These are phyloP conservation scores for Meloe dianella DNA, from an alignment of 2,888 invertebrate genomes.

Conservation along the genomic window DNA sequence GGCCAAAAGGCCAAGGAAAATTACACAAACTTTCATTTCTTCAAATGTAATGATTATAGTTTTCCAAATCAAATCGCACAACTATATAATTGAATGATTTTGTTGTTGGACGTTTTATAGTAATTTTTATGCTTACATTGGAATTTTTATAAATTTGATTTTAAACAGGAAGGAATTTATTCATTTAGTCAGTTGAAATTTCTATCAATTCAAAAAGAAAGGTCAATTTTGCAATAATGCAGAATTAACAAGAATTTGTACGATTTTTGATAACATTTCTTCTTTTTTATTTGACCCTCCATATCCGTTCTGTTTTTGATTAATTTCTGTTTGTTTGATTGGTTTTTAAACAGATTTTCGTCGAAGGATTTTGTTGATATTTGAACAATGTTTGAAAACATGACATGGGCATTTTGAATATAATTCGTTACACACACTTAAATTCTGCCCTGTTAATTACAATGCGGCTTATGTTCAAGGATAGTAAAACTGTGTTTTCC, in stretches of 20 bases:
- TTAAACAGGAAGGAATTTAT: background rate
- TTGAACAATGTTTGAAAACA: no score
- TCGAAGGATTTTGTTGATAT: no score
- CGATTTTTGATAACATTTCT: background rate
- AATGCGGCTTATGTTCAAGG: no score
- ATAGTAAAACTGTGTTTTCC: no score
- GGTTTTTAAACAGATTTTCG: no score
- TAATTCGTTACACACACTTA: no score
- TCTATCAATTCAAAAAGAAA: background rate
- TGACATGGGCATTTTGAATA: no score
- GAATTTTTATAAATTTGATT: background rate
- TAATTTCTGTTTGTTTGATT: no score
- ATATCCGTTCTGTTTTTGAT: no score
- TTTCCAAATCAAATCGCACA: no score
- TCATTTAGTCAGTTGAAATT: background rate
- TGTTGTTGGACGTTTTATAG: background rate
- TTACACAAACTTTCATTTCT: background rate
- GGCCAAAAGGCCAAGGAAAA: background rate
- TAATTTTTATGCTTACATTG: background rate
- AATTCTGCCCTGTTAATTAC: no score
- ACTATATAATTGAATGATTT: background rate
- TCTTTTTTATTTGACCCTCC: background rate
- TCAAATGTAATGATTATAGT: no score
- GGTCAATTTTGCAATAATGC: background rate
- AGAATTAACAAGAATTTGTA: background rate